These are phyloP conservation scores for Anas flavirostris DNA, from an alignment of 2,797 vertebrate genomes.

Conservation along the genomic window DNA sequence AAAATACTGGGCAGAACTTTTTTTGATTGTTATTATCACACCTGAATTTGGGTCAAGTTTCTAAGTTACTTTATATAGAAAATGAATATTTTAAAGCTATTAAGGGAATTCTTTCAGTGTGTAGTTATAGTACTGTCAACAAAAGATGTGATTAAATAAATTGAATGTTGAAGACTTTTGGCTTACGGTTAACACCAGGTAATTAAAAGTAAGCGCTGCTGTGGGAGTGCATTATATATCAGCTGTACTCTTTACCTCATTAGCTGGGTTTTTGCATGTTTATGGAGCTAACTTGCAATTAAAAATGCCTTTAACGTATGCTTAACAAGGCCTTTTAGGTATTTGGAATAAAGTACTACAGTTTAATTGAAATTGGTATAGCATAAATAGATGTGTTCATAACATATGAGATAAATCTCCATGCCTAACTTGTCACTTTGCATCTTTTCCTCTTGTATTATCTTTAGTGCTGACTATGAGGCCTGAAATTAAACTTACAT, in stretches of 20 bases:
- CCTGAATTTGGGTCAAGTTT: constrained; percentile 60
- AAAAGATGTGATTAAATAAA: constrained; percentile 84
- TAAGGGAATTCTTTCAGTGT: constrained; percentile 77
- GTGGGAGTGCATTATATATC: constrained; percentile 82
- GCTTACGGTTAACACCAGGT: constrained; percentile 81
- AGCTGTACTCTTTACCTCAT: constrained; percentile 81
- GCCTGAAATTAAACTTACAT: neutral
- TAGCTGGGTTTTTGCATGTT: constrained; percentile 80
- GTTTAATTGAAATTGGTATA: constrained; percentile 75
- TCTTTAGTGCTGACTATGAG: neutral
- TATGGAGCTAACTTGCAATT: constrained; percentile 82
- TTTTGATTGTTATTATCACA: neutral
- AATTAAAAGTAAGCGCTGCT: constrained; percentile 86
- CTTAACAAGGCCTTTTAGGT: constrained; percentile 78
- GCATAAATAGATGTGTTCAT: constrained; percentile 69
- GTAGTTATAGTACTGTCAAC: constrained; percentile 76
- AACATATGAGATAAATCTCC: constrained; percentile 55
- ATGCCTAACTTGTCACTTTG: constrained; percentile 44
- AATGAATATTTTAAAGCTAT: constrained; percentile 76
- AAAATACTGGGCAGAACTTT: constrained; percentile 34
- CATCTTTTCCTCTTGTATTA: neutral
- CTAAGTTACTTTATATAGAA: constrained; percentile 73
- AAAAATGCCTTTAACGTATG: constrained; percentile 77
- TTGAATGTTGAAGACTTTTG: constrained; percentile 80
- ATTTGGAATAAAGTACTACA: constrained; percentile 70